Percentiles rank a stretch among this genome's conserved stretches.
Evolutionary conservation across 2,888 invertebrate species (phyloP).

Genomic region (Melanostoma mellinum): DNA sequence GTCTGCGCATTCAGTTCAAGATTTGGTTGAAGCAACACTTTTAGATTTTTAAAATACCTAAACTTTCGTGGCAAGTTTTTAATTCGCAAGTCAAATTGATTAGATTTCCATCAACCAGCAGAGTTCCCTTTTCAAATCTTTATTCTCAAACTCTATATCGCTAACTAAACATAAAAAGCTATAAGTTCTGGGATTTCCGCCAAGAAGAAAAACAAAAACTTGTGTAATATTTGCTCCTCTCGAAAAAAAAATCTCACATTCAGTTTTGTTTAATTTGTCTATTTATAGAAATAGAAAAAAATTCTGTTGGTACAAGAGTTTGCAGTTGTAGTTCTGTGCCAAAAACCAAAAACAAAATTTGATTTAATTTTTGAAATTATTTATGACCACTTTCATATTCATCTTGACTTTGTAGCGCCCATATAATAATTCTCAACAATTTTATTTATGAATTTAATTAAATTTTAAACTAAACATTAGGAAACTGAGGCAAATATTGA

Average conservation of each 20-base stretch:
- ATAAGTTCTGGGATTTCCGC: not conserved
- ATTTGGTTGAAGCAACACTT: not conserved
- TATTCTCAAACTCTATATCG: not conserved
- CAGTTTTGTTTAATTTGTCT: constrained; percentile 39
- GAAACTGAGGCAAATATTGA: not conserved
- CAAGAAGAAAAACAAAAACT: constrained; percentile 5
- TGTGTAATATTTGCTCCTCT: constrained; percentile 6
- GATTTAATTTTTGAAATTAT: constrained; percentile 36
- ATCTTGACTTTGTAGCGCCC: constrained; percentile 46
- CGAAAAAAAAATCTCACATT: constrained; percentile 22
- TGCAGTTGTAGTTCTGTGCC: constrained; percentile 53
- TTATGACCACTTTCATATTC: constrained; percentile 54
- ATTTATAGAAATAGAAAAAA: constrained; percentile 50
- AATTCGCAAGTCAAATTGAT: constrained; percentile 4
- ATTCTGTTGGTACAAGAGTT: constrained; percentile 42
- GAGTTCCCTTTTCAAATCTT: not conserved
- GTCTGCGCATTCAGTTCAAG: constrained; percentile 4
- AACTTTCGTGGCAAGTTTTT: not conserved
- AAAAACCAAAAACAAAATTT: constrained; percentile 24
- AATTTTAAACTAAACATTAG: constrained; percentile 7
- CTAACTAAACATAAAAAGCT: not conserved
- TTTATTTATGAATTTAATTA: constrained; percentile 20
- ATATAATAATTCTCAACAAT: not conserved
- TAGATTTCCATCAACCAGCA: not conserved
- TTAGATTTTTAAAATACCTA: not conserved